phyloP scores from a whole-genome alignment of 2,888 invertebrate genomes.

The Ormyrus nitidulus region DNA sequence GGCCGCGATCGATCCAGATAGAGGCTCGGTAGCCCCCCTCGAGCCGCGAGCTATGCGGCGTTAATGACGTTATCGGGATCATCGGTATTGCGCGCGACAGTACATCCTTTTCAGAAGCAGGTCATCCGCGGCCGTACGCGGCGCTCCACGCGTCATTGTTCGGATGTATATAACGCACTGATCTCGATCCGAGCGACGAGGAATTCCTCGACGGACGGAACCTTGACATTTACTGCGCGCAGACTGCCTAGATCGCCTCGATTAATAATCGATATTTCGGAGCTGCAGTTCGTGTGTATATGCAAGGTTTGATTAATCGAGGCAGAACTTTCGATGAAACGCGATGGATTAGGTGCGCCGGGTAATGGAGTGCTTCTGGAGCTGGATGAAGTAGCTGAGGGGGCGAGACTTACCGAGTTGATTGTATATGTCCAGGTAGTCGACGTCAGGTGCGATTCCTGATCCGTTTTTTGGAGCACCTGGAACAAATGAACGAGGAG shows the following conservation, averaged over 20 bases:
- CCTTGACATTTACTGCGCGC: constrained; percentile 27
- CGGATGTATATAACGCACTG: not conserved
- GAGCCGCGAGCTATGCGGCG: not conserved
- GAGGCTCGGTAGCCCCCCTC: not conserved
- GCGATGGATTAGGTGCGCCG: not conserved
- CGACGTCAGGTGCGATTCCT: constrained; percentile 60
- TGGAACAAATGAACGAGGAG: constrained; percentile 50
- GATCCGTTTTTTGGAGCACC: constrained; percentile 67
- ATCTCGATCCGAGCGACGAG: not conserved
- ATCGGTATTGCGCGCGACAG: constrained; percentile 2
- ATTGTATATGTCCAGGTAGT: constrained; percentile 59
- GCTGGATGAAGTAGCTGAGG: not conserved
- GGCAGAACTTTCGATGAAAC: not conserved
- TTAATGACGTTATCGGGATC: constrained; percentile 30
- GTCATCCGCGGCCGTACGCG: constrained; percentile 58
- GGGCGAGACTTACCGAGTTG: constrained; percentile 67
- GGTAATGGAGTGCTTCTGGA: constrained; percentile 19
- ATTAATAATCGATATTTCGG: constrained; percentile 8
- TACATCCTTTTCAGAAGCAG: constrained; percentile 61
- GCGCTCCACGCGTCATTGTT: constrained; percentile 24
- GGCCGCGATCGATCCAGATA: not conserved
- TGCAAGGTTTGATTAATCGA: constrained; percentile 33
- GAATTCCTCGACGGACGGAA: constrained; percentile 1
- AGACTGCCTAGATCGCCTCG: constrained; percentile 9
- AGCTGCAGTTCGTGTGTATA: not conserved